phyloP scores from a whole-genome alignment of 2,888 invertebrate species.

The Drosophila stalkeri region DNA sequence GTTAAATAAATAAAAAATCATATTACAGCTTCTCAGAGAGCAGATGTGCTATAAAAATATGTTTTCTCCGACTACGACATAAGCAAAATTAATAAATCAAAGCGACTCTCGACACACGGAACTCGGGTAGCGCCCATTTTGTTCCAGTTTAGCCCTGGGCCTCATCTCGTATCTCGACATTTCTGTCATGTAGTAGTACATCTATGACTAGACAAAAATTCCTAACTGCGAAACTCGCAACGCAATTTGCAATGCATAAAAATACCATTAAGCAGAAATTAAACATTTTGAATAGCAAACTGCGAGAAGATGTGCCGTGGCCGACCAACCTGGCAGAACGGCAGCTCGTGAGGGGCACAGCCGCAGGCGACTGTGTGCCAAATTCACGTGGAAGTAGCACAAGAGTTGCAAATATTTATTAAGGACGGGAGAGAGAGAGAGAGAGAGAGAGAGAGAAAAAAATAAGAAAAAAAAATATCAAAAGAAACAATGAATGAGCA shows the following conservation, averaged over 20 bases:
- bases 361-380: constrained; percentile 48
- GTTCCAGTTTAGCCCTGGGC: constrained; percentile 37
- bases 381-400: constrained; percentile 63
- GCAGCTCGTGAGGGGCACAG: constrained; percentile 17
- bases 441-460: neutral
- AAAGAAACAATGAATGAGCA: constrained; percentile 49
- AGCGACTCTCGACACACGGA: constrained; percentile 10
- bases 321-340: constrained; percentile 31
- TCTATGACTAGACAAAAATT: constrained; percentile 49
- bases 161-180: neutral
- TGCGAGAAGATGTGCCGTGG: constrained; percentile 28
- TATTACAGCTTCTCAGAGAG: neutral
- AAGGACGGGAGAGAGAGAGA: constrained; percentile 36
- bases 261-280: constrained; percentile 54
- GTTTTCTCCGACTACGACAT: constrained; percentile 8
- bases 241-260: constrained; percentile 62
- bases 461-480: neutral
- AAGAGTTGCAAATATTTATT: constrained; percentile 51
- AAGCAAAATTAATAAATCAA: constrained; percentile 25
- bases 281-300: constrained; percentile 36
- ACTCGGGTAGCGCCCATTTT: constrained; percentile 33
- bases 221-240: constrained; percentile 38
- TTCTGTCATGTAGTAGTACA: constrained; percentile 33
- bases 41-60: constrained; percentile 2
- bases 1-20: constrained; percentile 5